Evolutionary conservation across 2,113 vertebrate genomes (phyloP).

Genomic region (Rhinichthys klamathensis): DNA sequence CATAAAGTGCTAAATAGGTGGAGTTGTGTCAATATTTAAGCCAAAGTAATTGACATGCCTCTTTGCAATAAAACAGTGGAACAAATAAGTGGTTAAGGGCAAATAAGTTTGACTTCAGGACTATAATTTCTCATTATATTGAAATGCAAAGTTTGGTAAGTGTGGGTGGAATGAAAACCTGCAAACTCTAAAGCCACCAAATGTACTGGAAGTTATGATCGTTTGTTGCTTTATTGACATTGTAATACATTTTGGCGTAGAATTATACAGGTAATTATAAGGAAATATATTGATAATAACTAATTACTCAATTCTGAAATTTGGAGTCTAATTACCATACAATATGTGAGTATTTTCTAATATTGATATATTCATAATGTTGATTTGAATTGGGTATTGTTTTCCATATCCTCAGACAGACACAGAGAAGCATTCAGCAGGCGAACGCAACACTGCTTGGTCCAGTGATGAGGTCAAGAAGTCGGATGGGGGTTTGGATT

Average conservation of each 20-base stretch:
- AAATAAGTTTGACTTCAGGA: background rate
- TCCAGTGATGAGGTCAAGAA: slow-evolving; percentile 88
- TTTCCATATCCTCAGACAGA: slow-evolving; percentile 83
- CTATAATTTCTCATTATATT: background rate
- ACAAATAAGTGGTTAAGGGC: background rate
- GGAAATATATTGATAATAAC: background rate
- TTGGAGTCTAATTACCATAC: background rate
- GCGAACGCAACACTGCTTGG: slow-evolving; percentile 83
- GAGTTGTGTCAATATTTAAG: slow-evolving; percentile 59
- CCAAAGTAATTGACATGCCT: slow-evolving; percentile 57
- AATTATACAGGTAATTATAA: background rate
- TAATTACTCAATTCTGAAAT: background rate
- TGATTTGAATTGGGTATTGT: slow-evolving; percentile 16
- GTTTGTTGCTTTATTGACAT: background rate
- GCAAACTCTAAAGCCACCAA: slow-evolving; percentile 9
- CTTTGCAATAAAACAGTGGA: slow-evolving; percentile 31
- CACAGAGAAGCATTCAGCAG: slow-evolving; percentile 88
- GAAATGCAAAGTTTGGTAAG: background rate
- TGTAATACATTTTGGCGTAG: background rate
- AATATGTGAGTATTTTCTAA: background rate
- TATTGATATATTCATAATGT: background rate
- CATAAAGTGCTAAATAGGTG: slow-evolving; percentile 46
- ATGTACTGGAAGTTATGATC: background rate
- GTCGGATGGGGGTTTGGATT: slow-evolving; percentile 88
- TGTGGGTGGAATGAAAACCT: background rate